A percentile compares a stretch with the other conserved stretches of the same genome.
phyloP scores from a whole-genome alignment of 2,113 vertebrate genomes.

The Cottus gobio region DNA sequence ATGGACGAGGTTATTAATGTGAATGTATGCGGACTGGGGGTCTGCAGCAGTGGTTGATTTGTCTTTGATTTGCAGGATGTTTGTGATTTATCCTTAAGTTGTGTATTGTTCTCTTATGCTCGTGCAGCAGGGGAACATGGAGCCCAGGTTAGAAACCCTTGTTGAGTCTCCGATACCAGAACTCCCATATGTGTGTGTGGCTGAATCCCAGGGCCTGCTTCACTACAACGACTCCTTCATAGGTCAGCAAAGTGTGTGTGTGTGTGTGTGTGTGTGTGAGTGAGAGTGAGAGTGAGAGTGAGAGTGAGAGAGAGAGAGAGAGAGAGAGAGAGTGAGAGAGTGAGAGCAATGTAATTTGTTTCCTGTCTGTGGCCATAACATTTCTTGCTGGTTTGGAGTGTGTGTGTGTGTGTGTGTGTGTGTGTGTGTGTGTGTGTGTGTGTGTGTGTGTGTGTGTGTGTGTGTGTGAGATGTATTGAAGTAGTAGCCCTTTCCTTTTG shows the following conservation, averaged over 20 bases:
- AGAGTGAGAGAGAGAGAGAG: too few relatives aligned
- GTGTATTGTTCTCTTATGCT: not conserved
- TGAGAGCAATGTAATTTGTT: too few relatives aligned
- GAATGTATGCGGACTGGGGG: not conserved
- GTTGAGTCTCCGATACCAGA: slow-evolving; percentile 40
- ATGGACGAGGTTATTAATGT: slow-evolving; percentile 81
- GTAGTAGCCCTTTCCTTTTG: not conserved
- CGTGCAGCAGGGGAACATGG: slow-evolving; percentile 69
- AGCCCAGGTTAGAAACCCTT: slow-evolving; percentile 72
- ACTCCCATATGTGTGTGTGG: slow-evolving; percentile 70
- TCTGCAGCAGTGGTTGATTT: not conserved
- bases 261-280: accelerated
- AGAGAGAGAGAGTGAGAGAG: too few relatives aligned
- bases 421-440: too few relatives aligned
- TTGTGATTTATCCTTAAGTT: not conserved
- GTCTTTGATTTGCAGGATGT: not conserved
- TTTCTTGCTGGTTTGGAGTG: too few relatives aligned
- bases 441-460: too few relatives aligned
- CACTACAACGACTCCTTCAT: slow-evolving; percentile 73
- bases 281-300: not conserved
- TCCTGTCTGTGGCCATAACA: too few relatives aligned
- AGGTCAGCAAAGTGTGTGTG: slow-evolving; percentile 43
- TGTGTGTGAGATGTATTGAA: not conserved
- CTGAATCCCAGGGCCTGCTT: slow-evolving; percentile 60
- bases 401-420: too few relatives aligned